Evolutionary conservation across 2,888 invertebrate genomes (phyloP), one percentile per base, ranked within the genome.

Genomic region (Apotomis betuletana): DNA sequence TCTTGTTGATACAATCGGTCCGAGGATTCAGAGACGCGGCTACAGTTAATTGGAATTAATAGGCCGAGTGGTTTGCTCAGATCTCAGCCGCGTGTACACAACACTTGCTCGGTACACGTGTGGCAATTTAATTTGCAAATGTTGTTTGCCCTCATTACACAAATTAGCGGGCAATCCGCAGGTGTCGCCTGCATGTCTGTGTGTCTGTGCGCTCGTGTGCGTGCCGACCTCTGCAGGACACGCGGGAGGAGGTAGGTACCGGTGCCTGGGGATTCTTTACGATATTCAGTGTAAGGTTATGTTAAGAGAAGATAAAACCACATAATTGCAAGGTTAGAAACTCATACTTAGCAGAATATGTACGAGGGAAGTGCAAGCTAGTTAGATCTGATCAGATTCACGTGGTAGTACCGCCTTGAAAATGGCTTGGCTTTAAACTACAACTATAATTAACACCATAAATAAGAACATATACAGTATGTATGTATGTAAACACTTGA

Each of bases 101-200:
- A 70, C 70, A 70, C 70, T 70, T 60, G 59, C 54, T 65, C 13
- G 60, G 65, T 52, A 63, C 44, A 60, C 54, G 70, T 52, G 58
- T 44, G 71, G 49, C 70, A 67, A 71, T 71, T 71, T 61, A 61
- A 67, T 71, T 72, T 63, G 72, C 68, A 59, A 68, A 72, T 72
- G 68, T 49, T 72, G 71, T 68, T 68, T 72, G 59, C 38, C 36
- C 44, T 9, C 15, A 4, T 57, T 64, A 72, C 69, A 69, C 74
- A 75, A 64, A 69, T 75, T 69, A 74, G 64, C 67, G 57, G 55
- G 59, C 69, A 69, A 73, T 75, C 54, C 69, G 71, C 69, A 75
- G 71, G 75, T 75, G 75, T 71, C 63, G 74, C 54, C 49, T 51
- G 54, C 49, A 51, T 55, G 49, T n/a, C 41, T 41, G n/a, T 55